A percentile compares a stretch with the other conserved stretches of the same genome.
Conservation (phyloP, 1,140 invertebrate species). For the Bombus pyrosoma region DNA sequence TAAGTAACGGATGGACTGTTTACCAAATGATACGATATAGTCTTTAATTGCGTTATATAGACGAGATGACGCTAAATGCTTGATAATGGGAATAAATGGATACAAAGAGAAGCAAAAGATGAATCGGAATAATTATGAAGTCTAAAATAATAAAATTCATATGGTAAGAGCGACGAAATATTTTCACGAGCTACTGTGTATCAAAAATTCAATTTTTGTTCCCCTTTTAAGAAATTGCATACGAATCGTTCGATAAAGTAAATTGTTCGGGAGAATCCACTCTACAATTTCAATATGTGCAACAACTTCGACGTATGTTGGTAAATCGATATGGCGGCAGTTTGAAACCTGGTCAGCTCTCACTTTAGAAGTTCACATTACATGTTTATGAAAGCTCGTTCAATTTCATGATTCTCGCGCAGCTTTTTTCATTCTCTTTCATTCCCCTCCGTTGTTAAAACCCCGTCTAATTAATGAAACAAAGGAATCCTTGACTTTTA, state of each 20-base stretch:
- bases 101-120: too few species aligned
- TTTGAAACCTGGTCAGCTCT: neutral
- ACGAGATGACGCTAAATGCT: neutral
- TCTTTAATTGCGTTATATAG: neutral
- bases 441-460: neutral
- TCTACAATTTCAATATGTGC: neutral
- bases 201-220: neutral
- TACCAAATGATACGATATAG: too few species aligned
- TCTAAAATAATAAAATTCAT: too few species aligned
- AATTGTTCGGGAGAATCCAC: neutral
- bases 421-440: neutral
- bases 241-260: neutral
- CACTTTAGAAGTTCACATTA: neutral
- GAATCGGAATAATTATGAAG: too few species aligned
- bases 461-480: neutral
- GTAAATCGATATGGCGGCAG: neutral
- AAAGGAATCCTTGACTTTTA: neutral
- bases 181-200: too few species aligned
- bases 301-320: neutral
- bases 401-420: neutral
- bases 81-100: too few species aligned
- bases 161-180: too few species aligned
- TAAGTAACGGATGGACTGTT: neutral
- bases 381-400: neutral
- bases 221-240: neutral